Base-by-base conservation (phyloP, 1,140 invertebrate genomes). In the Heterodera schachtii region DNA sequence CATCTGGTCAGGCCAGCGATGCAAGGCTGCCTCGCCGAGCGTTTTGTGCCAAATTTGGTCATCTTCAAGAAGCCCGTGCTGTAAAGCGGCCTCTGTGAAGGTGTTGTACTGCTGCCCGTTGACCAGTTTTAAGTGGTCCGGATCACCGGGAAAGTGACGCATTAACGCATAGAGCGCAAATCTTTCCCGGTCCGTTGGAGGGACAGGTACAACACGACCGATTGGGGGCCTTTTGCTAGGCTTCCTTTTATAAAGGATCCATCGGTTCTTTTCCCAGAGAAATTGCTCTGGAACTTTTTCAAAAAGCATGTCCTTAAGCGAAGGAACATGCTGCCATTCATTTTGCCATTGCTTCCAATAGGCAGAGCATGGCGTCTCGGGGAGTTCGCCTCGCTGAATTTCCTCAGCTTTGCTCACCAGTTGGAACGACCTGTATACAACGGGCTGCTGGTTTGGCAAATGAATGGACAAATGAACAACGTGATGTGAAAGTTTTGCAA, bases 301-400 rank as follows among this genome's bases (percentile, higher is more conserved):
- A 2, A 8, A 52, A 2, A 52, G 49, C 49, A 52, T 52, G 2
- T 52, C 49, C 49, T 52, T 52, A 6, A 52, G 49, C 49, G 1
- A 19, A 1, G 44, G 75, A 43, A 67, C 75, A 57, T 66, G 19
- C 8, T 2, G 1, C 75, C 75, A 76, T 7, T 43, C 52, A 19
- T 16, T 49, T 41, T 41, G 1, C 44, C 52, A 76, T n/a, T 60
- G 75, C 3, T 76, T 76, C 75, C 75, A 76, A 66, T 76, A 76
- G 2, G 74, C 74, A 44, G 74, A 57, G 9, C 41, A 49, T 43
- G 1, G 41, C 31, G 74, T 75, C 11, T 46, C 74, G 3, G 41
- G 41, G 11, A 13, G 8, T 46, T 75, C 31, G 9, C 74, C 74
- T 75, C 4, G 31, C 11, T 41, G 31, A 8, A 75, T 46, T 21